Percentiles rank a stretch among this genome's conserved stretches.
phyloP scores from a whole-genome alignment of 1,140 invertebrate species.

The Adoxophyes honmai region DNA sequence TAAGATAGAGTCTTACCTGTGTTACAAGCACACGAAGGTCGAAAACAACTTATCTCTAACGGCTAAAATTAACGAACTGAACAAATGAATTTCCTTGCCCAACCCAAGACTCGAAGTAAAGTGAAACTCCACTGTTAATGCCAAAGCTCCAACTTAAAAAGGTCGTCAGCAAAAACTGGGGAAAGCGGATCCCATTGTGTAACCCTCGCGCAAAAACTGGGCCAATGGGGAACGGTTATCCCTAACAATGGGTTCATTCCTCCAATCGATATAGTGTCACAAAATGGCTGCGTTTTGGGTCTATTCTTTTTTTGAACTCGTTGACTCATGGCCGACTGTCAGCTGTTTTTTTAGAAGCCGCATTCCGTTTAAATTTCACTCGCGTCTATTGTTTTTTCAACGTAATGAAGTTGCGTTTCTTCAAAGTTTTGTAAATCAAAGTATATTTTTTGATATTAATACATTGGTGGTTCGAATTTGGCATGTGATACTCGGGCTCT shows the following conservation, averaged over 20 bases:
- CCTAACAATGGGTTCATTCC: constrained; percentile 65
- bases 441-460: too few species aligned
- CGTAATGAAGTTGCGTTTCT: too few species aligned
- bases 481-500: too few species aligned
- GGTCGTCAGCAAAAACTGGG: constrained; percentile 55
- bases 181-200: constrained; percentile 53
- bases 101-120: constrained; percentile 9
- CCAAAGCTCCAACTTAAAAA: constrained; percentile 56
- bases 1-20: constrained; percentile 9
- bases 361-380: too few species aligned
- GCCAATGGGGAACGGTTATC: constrained; percentile 60
- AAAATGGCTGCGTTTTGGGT: constrained; percentile 55
- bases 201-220: constrained; percentile 66
- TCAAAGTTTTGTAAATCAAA: too few species aligned
- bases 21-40: constrained; percentile 3
- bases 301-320: constrained; percentile 20
- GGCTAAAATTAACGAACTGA: constrained; percentile 2
- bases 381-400: too few species aligned
- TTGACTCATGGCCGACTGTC: too few species aligned
- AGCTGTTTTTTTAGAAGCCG: too few species aligned
- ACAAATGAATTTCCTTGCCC: not conserved
- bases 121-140: constrained; percentile 32
- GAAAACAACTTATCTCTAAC: too few species aligned
- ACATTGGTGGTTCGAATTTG: too few species aligned
- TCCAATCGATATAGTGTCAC: constrained; percentile 66